Conservation (phyloP, 2,888 invertebrate species). For the Meta bourneti region DNA sequence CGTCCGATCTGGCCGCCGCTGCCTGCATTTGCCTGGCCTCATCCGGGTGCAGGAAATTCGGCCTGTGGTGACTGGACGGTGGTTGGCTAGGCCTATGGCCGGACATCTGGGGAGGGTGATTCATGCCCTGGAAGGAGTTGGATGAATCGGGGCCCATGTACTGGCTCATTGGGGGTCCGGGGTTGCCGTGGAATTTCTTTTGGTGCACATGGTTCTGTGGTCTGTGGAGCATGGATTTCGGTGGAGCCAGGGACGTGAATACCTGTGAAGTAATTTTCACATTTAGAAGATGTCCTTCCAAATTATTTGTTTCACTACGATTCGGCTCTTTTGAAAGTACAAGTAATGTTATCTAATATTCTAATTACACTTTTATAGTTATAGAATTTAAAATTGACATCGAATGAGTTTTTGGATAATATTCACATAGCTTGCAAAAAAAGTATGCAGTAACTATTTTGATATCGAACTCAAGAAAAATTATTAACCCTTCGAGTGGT, state of each 20-base stretch:
- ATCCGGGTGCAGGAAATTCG: background rate
- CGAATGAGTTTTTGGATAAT: too few species aligned
- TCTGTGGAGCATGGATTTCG: slow-evolving; percentile 3
- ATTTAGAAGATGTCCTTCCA: too few species aligned
- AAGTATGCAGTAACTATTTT: too few species aligned
- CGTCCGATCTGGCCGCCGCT: background rate
- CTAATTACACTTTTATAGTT: too few species aligned
- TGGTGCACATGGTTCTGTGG: background rate
- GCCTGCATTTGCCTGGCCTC: background rate
- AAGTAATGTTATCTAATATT: too few species aligned
- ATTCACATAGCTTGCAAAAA: too few species aligned
- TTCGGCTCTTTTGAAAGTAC: too few species aligned
- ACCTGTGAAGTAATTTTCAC: background rate
- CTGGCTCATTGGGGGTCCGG: background rate
- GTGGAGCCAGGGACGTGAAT: slow-evolving; percentile 19
- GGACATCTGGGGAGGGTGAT: background rate
- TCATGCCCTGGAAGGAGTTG: background rate
- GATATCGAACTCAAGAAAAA: too few species aligned
- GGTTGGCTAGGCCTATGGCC: background rate
- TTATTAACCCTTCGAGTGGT: too few species aligned
- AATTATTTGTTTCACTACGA: too few species aligned
- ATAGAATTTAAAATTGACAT: too few species aligned
- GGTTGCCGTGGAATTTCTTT: slow-evolving; percentile 7
- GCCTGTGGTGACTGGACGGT: background rate
- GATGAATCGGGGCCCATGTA: slow-evolving; percentile 1